These are phyloP conservation scores for Pseudotriccus pelzelni DNA, from an alignment of 2,797 vertebrate genomes.

Conservation along the genomic window DNA sequence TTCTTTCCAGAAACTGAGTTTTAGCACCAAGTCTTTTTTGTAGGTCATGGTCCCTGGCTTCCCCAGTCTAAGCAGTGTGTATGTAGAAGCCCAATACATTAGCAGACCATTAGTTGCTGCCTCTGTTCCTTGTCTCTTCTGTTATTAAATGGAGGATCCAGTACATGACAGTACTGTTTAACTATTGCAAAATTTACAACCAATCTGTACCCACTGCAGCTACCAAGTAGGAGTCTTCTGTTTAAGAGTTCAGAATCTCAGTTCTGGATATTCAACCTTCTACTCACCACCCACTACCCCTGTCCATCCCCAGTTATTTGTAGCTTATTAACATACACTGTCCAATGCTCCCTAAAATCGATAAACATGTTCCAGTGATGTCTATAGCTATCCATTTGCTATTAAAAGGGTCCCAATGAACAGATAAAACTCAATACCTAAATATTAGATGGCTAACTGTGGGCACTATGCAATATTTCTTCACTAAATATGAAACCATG, in stretches of 20 bases:
- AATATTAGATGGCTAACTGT: neutral
- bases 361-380: neutral
- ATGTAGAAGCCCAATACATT: neutral
- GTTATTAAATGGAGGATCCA: neutral
- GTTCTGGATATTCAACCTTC: neutral
- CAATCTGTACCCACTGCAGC: neutral
- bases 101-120: neutral
- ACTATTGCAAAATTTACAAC: neutral
- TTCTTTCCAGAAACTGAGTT: neutral
- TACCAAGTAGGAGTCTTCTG: neutral
- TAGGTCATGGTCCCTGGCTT: neutral
- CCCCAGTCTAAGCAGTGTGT: neutral
- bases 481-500: neutral
- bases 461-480: neutral
- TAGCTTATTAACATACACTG: neutral
- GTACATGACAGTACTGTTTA: neutral
- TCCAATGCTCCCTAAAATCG: neutral
- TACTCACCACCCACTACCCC: neutral
- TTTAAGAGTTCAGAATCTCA: neutral
- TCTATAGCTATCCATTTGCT: neutral
- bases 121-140: neutral
- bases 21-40: neutral
- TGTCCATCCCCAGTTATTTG: fast-evolving
- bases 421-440: neutral
- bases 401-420: neutral